phyloP scores from a whole-genome alignment of 2,888 invertebrate genomes.

The Cantharis nigra region DNA sequence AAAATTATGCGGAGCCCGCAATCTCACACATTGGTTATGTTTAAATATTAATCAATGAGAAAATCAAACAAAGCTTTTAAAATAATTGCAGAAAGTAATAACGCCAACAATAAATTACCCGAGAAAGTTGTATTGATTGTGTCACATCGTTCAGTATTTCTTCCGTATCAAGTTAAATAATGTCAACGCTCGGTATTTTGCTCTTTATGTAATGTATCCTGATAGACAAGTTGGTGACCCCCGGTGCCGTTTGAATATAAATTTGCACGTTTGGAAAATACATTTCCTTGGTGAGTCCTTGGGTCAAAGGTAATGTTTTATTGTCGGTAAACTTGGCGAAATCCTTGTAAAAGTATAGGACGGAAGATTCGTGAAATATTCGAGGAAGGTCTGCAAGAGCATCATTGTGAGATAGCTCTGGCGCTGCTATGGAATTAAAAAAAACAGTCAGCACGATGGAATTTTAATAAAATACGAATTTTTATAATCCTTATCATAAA shows the following conservation, averaged over 20 bases:
- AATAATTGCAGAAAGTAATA: background rate
- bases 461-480: background rate
- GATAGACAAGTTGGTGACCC: background rate
- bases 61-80: background rate
- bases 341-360: background rate
- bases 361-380: background rate
- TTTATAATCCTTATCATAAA: background rate
- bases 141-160: background rate
- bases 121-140: background rate
- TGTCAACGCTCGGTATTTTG: background rate
- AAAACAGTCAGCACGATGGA: background rate
- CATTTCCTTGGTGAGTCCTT: background rate
- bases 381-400: background rate
- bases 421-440: background rate
- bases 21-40: background rate
- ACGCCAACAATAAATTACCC: background rate
- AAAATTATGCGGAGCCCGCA: background rate
- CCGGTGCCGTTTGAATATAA: background rate
- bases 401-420: background rate
- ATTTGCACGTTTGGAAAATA: background rate
- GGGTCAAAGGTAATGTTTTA: background rate
- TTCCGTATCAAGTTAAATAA: background rate
- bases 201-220: background rate
- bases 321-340: background rate
- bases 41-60: background rate